Conservation (phyloP, 2,113 vertebrate genomes). For the Oncorhynchus gorbuscha region DNA sequence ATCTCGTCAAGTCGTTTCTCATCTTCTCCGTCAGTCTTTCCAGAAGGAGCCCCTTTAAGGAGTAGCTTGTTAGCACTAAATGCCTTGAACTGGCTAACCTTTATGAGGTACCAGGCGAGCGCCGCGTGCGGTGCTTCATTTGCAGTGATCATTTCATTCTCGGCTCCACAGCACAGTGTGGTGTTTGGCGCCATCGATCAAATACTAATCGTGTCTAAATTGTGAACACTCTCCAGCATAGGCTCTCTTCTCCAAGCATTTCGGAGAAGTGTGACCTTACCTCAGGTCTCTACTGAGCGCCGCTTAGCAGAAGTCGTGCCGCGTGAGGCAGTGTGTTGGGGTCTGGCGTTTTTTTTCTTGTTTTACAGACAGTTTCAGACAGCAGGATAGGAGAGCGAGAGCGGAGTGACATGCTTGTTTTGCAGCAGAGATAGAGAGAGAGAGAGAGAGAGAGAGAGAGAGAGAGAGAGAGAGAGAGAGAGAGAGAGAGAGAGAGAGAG, state of each 20-base stretch:
- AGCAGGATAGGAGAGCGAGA: background rate
- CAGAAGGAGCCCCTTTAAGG: no score
- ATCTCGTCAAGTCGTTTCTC: no score
- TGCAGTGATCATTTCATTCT: no score
- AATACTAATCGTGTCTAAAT: no score
- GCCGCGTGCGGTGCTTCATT: no score
- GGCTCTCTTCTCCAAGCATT: no score
- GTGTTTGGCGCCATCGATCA: no score
- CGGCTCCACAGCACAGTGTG: no score
- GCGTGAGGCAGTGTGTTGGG: background rate
- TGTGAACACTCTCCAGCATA: no score
- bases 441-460: background rate
- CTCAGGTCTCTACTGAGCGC: background rate
- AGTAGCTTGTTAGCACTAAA: slow-evolving; percentile 44
- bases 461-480: background rate
- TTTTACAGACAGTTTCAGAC: background rate
- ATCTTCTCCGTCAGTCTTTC: no score
- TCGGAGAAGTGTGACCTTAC: no score
- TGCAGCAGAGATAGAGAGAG: background rate
- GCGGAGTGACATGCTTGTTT: background rate
- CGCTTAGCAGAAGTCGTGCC: background rate
- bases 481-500: background rate
- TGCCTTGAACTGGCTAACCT: slow-evolving; percentile 31
- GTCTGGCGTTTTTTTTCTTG: background rate
- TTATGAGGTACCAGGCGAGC: background rate